phyloP scores from a whole-genome alignment of 2,888 invertebrate genomes.

The Strigamia crassipes region DNA sequence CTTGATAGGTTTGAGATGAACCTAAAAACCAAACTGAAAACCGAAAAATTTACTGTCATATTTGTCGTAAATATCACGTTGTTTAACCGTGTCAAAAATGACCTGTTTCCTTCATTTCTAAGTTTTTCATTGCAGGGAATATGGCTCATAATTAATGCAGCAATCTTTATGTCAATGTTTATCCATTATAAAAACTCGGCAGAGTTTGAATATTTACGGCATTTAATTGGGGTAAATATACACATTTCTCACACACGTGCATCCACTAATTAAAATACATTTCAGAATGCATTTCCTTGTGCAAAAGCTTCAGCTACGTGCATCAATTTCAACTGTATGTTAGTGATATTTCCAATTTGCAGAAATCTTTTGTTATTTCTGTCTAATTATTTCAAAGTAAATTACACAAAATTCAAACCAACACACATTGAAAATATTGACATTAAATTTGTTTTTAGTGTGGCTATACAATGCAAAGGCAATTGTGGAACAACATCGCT shows the following conservation, averaged over 20 bases:
- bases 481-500: slow-evolving; percentile 20
- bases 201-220: not conserved
- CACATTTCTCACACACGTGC: not conserved
- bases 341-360: slow-evolving; percentile 39
- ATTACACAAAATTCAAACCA: not conserved
- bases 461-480: slow-evolving; percentile 14
- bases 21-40: not conserved
- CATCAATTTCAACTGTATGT: slow-evolving; percentile 34
- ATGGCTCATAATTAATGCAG: not conserved
- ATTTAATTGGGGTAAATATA: slow-evolving; percentile 31
- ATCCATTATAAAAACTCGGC: not conserved
- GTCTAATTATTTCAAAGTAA: slow-evolving; percentile 2
- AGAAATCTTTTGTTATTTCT: slow-evolving; percentile 21
- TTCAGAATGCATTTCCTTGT: slow-evolving; percentile 7
- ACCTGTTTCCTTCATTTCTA: not conserved
- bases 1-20: not conserved
- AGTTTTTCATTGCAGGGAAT: not conserved
- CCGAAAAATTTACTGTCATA: slow-evolving; percentile 5
- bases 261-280: not conserved
- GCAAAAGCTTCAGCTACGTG: slow-evolving; percentile 34
- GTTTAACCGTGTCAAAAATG: not conserved
- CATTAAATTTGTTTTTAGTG: not conserved
- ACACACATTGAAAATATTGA: not conserved
- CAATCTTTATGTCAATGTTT: not conserved
- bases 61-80: not conserved